These are phyloP conservation scores for Chelidonichthys spinosus DNA, from an alignment of 2,797 vertebrate species.

Conservation along the genomic window DNA sequence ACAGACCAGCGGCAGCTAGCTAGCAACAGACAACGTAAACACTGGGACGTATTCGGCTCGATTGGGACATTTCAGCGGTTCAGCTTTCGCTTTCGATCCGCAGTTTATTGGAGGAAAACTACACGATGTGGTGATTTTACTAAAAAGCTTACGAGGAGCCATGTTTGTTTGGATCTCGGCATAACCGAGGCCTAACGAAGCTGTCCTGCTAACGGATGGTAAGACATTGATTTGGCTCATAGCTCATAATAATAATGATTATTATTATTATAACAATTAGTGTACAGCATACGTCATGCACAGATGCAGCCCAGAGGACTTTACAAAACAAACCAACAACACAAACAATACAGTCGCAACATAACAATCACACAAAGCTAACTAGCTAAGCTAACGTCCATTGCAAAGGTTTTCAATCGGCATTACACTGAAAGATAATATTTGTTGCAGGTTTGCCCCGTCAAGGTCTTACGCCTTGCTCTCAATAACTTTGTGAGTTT, in stretches of 20 bases:
- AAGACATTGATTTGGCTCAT: conserved; percentile 46
- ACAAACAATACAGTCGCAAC: no score
- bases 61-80: background rate
- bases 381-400: conserved; percentile 30
- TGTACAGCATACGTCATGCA: no score
- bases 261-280: no score
- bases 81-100: rapidly evolving
- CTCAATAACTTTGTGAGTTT: rapidly evolving
- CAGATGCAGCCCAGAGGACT: no score
- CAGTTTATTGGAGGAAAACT: rapidly evolving
- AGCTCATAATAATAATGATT: conserved; percentile 1
- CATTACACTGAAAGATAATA: background rate
- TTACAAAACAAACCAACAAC: no score
- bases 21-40: conserved; percentile 69
- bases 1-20: conserved; percentile 43
- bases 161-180: conserved; percentile 45
- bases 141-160: background rate
- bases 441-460: rapidly evolving
- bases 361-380: background rate
- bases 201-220: conserved; percentile 66
- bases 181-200: conserved; percentile 59
- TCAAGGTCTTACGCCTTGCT: rapidly evolving
- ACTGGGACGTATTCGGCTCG: conserved; percentile 19
- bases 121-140: conserved; percentile 13
- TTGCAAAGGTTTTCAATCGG: background rate